Base-by-base conservation (phyloP, 2,888 invertebrate genomes). In the Odontocerum albicorne region DNA sequence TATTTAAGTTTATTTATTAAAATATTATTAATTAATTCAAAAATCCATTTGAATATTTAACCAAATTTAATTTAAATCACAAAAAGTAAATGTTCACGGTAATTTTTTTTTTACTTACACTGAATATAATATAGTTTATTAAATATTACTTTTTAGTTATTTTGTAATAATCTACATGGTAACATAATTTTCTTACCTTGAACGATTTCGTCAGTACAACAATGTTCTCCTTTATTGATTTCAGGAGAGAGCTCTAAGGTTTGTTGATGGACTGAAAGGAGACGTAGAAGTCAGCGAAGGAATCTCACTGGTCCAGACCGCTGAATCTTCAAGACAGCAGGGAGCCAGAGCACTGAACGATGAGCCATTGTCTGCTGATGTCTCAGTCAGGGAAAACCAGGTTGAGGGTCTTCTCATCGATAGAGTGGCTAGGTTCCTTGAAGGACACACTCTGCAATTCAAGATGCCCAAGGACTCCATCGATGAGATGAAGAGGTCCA, bases 381-480 rank as follows among this genome's bases (percentile, higher is more conserved):
- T 83, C 13, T 82, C 85, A 62, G 85, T 86, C 10, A 82, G 87
- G 50, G 89, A 90, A 69, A 81, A 82, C 54, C 86, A 86, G 65
- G 78, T 90, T 56, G 88, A 90, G 67, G 80, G 83, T 61, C 80
- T 89, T 59, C 75, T 92, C 49, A 72, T 88, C 60, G 90, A 92
- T 66, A 84, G 87, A 61, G 80, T 90, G 7, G 84, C 87, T 61
- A 82, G 85, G 64, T 85, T 91, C 70, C 81, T 91, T 62, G 85
- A 87, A 65, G 85, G 86, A 45, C 90, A 91, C 66, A 87, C 89
- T 13, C 75, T 92, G 36, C 90, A 92, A 67, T 84, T 92, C 65
- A 90, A 90, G 71, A 80, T 92, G 65, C 90, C 91, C 64, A 84
- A 84, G 59, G 82, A 83, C 45, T 83, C 87, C 36, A 83, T 88